phyloP scores from a whole-genome alignment of 2,797 vertebrate species.

The Fistularia tabacaria region DNA sequence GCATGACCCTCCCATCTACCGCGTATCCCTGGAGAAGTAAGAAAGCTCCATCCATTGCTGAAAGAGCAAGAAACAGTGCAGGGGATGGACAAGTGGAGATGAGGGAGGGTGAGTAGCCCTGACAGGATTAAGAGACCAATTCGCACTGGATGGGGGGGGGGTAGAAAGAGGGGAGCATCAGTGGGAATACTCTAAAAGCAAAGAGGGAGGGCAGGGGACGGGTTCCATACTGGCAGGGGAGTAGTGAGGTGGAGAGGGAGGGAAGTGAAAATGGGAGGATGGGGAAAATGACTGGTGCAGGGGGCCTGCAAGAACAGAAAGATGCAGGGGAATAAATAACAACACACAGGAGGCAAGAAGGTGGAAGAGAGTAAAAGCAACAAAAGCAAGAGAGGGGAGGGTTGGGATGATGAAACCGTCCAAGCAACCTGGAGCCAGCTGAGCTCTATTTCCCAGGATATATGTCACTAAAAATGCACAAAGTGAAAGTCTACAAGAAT shows the following conservation, averaged over 20 bases:
- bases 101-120: slow-evolving; percentile 35
- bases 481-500: too few relatives aligned
- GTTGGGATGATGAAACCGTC: not conserved
- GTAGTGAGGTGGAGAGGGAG: not conserved
- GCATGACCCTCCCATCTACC: slow-evolving; percentile 1
- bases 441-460: not conserved
- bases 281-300: slow-evolving; percentile 10
- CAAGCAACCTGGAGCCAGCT: not conserved
- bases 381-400: slow-evolving; percentile 8
- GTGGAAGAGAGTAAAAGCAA: not conserved
- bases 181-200: slow-evolving; percentile 35
- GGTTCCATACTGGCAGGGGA: slow-evolving; percentile 4
- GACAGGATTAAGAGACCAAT: slow-evolving; percentile 54
- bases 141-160: slow-evolving; percentile 33
- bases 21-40: slow-evolving; percentile 34
- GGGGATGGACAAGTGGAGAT: slow-evolving; percentile 36
- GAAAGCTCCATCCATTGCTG: slow-evolving; percentile 23
- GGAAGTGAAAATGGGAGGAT: slow-evolving; percentile 16
- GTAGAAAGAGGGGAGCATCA: slow-evolving; percentile 14
- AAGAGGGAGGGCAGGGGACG: slow-evolving; percentile 15
- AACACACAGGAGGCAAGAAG: slow-evolving; percentile 5
- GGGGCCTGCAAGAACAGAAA: not conserved
- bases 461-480: too few relatives aligned
- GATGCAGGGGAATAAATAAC: slow-evolving; percentile 11
- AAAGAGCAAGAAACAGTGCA: slow-evolving; percentile 15